Base-by-base conservation (phyloP, 2,113 vertebrate species). In the Anas platyrhynchos region DNA sequence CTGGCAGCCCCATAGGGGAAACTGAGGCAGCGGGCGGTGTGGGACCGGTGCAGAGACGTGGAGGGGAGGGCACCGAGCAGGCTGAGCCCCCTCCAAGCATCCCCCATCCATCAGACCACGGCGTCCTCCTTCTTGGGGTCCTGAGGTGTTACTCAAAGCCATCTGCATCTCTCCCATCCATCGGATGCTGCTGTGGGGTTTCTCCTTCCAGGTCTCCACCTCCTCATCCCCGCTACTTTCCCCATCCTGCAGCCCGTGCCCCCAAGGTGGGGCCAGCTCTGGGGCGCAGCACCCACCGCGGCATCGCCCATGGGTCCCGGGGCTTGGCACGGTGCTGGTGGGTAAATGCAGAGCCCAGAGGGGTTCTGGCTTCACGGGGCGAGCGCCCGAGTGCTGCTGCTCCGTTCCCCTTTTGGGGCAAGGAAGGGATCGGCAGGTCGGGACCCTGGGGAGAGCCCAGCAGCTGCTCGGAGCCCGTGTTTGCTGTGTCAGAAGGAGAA, bases 401-500 rank as follows among this genome's bases (percentile, higher is more conserved):
- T 89, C 52, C 48, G 31, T 50, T 15, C 0, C 1, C 21, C 76
- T 32, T 75, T 68, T 68, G 3, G 86, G 52, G 9, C 58, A 56
- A 1, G 1, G 67, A 36, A 36, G 38, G 88, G 81, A 91, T 59
- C 0, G 15, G 52, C 4, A 5, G 92, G 94, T 85, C 58, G 3
- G 86, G 87, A 83, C 88, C 83, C 55, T n/a, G 29, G 67, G 68
- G 65, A 74, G 44, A 50, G 48, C 59, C 61, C 2, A 1, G 7
- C 4, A 21, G 86, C 61, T 7, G 0, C 85, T 78, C 3, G 2
- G 62, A 41, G 32, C 3, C 7, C 7, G 50, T 77, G 68, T 96
- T 96, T 83, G 52, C 92, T 27, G 48, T 69, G 87, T 86, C 91
- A 67, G 82, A 50, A 41, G 71, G 90, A 95, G 86, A 66, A 93